These are phyloP conservation scores for Takifugu flavidus DNA, from an alignment of 2,113 vertebrate species.

Conservation along the genomic window DNA sequence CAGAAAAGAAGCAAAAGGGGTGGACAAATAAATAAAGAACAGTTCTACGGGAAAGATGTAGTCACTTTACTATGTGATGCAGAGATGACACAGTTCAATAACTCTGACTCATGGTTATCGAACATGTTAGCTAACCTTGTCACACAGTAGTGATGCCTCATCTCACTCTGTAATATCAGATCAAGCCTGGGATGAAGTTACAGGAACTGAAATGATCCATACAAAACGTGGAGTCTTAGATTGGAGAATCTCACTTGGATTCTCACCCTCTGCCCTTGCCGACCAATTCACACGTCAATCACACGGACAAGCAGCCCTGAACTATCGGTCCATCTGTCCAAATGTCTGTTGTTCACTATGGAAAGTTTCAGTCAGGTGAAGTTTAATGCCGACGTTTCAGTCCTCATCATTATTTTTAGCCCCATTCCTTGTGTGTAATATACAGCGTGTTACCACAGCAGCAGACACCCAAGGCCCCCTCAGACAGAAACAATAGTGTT, in stretches of 20 bases:
- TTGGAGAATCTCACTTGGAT: no score
- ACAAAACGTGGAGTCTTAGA: neutral
- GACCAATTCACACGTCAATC: no score
- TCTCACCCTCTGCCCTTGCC: no score
- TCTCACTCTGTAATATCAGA: conserved; percentile 49
- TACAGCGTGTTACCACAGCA: conserved; percentile 50
- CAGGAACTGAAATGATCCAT: conserved; percentile 45
- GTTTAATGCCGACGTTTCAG: conserved; percentile 9
- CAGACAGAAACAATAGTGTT: conserved; percentile 14
- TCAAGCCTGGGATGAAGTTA: conserved; percentile 28
- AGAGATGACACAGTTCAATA: conserved; percentile 47
- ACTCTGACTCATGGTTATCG: conserved; percentile 62
- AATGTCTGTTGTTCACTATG: no score
- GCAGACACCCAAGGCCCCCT: conserved; percentile 56
- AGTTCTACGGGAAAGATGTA: neutral
- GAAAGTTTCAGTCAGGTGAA: no score
- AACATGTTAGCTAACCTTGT: conserved; percentile 55
- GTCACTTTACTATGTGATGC: conserved; percentile 6
- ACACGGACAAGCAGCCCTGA: no score
- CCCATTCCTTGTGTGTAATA: conserved; percentile 12
- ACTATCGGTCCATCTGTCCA: no score
- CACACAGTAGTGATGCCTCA: conserved; percentile 51
- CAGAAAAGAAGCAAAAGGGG: neutral
- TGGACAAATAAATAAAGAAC: neutral
- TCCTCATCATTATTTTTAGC: conserved; percentile 44